Base-by-base conservation (phyloP, 37 sponge, comb jelly and placozoan species). In the Ianthella basta region DNA sequence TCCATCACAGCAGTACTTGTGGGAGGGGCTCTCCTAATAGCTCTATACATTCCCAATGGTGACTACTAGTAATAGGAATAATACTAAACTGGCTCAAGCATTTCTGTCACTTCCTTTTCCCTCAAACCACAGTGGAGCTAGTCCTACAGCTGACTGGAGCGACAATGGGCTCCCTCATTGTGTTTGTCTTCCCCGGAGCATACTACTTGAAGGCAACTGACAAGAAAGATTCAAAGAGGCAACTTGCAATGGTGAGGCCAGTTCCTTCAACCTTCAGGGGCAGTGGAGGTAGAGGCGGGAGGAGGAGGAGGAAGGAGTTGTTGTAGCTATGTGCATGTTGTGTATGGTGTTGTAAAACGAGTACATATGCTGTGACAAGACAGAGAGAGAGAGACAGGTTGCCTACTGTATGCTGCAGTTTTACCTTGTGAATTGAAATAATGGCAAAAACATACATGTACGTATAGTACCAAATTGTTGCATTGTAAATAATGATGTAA, bases 71-170 rank as follows among this genome's bases (percentile, higher is more conserved):
- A 29, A 44, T 44, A 8, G 50, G 8, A 44, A 8, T 44, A 8
- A 8, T 68, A 1, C 1, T 34, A 40, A 25, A 24, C 35, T 1
- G 13, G 60, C 25, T 20, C 55, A 33, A 10, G 0, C 1, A 4
- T 15, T 67, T 80, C 34, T 75, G 18, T 59, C 23, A 34, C 23
- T 41, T 73, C 5, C 33, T 20, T 19, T 36, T 25, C 35, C 25
- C 27, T 39, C 19, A 56, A 15, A 14, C 24, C 80, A 39, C 81
- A 95, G 96, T 96, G 41, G 94, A 93, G 60, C 32, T 82, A 20
- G 84, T 96, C 0, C 78, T 96, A 12, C 81, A 72, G 21, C 85
- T 96, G 59, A 93, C 90, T 24, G 97, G 97, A 5, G 93, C 96
- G 35, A 87, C 90, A 16, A 64, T 75, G 29, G 98, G 95, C 0